Conservation (phyloP, 2,113 vertebrate species). For the Ciconia maguari region DNA sequence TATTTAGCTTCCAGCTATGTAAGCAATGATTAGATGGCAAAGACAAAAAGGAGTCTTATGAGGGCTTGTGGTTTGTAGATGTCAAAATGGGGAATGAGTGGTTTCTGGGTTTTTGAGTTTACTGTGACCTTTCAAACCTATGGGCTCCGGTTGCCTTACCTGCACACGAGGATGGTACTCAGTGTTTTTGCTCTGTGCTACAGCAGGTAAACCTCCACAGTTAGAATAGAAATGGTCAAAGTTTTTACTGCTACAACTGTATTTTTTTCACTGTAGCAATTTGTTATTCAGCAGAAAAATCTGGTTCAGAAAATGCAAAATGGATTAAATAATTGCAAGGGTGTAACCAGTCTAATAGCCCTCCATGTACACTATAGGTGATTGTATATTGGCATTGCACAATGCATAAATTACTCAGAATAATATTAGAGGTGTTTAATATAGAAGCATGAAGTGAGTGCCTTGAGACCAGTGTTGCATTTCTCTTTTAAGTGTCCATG, state of each 20-base stretch:
- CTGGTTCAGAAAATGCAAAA: neutral
- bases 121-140: neutral
- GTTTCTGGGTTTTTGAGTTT: neutral
- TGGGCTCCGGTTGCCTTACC: neutral
- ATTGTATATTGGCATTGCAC: neutral
- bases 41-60: neutral
- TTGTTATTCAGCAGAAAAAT: neutral
- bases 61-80: neutral
- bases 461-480: neutral
- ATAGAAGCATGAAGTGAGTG: neutral
- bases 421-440: neutral
- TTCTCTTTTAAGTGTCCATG: neutral
- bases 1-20: neutral
- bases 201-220: neutral
- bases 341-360: neutral
- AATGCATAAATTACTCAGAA: neutral
- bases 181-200: neutral
- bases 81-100: neutral
- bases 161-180: neutral
- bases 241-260: neutral
- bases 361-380: neutral
- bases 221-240: neutral
- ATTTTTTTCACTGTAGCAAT: neutral
- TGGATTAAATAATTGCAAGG: neutral
- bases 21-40: neutral